Conservation (phyloP, 2,797 vertebrate genomes). For the Glossophaga mutica region DNA sequence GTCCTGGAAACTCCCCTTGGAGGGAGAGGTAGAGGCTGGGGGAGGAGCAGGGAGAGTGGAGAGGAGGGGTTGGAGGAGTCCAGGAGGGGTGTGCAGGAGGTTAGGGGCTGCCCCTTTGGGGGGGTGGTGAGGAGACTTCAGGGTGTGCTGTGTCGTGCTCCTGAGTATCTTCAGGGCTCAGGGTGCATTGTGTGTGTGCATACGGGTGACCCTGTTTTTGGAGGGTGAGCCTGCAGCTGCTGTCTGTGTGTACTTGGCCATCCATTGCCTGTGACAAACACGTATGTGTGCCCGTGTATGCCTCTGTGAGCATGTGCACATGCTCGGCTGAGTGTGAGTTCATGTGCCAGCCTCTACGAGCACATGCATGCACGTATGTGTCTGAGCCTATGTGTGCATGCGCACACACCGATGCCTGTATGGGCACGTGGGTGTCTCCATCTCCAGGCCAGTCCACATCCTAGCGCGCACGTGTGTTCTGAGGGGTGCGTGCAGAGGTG, state of each 20-base stretch:
- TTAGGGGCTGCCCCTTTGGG: not conserved
- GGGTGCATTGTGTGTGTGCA: not conserved
- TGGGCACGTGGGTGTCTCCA: slow-evolving; percentile 37
- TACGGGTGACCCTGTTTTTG: not conserved
- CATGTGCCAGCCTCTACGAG: not conserved
- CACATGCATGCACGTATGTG: slow-evolving; percentile 25
- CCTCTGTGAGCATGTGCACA: not conserved
- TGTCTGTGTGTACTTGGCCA: slow-evolving; percentile 70
- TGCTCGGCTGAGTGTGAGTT: not conserved
- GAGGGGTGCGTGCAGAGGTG: slow-evolving; percentile 15
- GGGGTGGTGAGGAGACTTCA: not conserved
- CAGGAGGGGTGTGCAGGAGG: not conserved
- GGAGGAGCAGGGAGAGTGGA: not conserved
- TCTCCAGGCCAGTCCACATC: not conserved
- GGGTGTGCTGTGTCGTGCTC: not conserved
- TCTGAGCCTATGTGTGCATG: not conserved
- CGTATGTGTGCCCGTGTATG: slow-evolving; percentile 7
- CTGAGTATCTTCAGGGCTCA: not conserved
- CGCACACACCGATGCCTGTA: not conserved
- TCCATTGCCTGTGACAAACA: slow-evolving; percentile 4
- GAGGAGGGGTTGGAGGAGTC: not conserved
- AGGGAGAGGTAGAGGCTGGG: not conserved
- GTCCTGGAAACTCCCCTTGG: not conserved
- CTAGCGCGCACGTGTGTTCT: slow-evolving; percentile 51
- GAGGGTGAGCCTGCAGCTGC: slow-evolving; percentile 44